Base-by-base conservation (phyloP, 2,888 invertebrate species). In the Erebia aethiops region DNA sequence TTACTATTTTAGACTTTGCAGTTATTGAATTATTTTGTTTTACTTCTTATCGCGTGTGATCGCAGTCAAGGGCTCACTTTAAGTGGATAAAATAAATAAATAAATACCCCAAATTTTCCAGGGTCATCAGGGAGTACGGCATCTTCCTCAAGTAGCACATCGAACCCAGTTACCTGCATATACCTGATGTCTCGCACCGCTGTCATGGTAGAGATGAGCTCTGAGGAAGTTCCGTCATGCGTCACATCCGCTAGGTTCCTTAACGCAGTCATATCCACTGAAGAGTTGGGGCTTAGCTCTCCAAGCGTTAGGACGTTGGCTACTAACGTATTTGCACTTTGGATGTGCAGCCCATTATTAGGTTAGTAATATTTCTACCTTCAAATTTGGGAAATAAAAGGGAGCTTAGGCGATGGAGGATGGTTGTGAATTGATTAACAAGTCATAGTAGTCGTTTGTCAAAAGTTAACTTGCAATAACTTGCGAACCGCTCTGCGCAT, bases 281-380 rank as follows among this genome's bases (percentile, higher is more conserved):
- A 95, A 73, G 97, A 98, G 84, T 91, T 99, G 79, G 97, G 96
- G 14, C 94, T 99, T 75, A 96, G 95, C 18, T 94, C 95, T 81
- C 93, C 95, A 1, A 96, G 97, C 73, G 95, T 97, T 57, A 95
- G 96, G 79, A 95, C 95, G 77, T 85, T 96, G 71, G 97, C 97
- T n/a, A 95, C 96, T 68, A 97, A 96, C 84, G 95, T 98, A 9
- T 99, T 99, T 84, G 96, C 98, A 0, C 90, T 99, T 75, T 99
- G 99, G 99, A 97, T 99, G 95, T 96, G 97, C 77, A 99, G 98
- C 79, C 96, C 98, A 2, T 94, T 98, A 70, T 89, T 99, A 83
- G 97, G 97, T 97, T 83, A 84, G 84, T 54, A 41, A 43, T 58
- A 61, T 10, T 51, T 0, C 54, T 10, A 54, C 9, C 3, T 52